Percentiles rank a stretch among this genome's conserved stretches.
These are phyloP conservation scores for Phoeniculus purpureus DNA, from an alignment of 2,797 vertebrate genomes.

Conservation along the genomic window DNA sequence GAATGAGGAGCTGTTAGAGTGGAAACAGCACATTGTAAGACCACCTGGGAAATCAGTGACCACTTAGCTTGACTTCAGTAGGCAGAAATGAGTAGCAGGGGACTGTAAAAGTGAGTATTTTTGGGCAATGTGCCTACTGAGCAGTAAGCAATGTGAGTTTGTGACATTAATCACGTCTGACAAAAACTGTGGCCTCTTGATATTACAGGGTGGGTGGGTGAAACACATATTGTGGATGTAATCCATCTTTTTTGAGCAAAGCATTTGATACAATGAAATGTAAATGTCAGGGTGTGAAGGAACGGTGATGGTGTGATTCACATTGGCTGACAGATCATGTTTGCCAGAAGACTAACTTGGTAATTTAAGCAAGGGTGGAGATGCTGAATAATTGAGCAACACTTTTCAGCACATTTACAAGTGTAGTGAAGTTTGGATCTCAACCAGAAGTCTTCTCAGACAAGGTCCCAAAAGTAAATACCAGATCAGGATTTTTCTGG, in stretches of 20 bases:
- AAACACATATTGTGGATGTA: background rate
- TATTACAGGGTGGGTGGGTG: background rate
- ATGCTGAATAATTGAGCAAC: background rate
- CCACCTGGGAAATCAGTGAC: slow-evolving; percentile 33
- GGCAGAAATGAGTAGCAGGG: background rate
- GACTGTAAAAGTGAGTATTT: background rate
- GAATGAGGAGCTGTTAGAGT: slow-evolving; percentile 3
- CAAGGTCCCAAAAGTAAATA: background rate
- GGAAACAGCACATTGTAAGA: slow-evolving; percentile 5
- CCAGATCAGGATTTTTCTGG: background rate
- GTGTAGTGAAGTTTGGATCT: background rate
- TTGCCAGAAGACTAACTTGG: background rate
- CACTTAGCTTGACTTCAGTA: slow-evolving; percentile 30
- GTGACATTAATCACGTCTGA: slow-evolving; percentile 31
- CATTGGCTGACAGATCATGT: background rate
- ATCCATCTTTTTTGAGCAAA: background rate
- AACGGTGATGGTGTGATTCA: background rate
- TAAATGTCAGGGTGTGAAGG: background rate
- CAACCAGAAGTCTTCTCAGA: background rate
- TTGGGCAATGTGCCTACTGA: slow-evolving; percentile 8
- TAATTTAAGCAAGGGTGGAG: background rate
- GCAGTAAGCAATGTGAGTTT: background rate
- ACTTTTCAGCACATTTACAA: background rate
- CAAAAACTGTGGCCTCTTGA: background rate
- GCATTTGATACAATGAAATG: background rate